Base-by-base conservation (phyloP, 2,888 invertebrate genomes). In the Meandrusa payeni region DNA sequence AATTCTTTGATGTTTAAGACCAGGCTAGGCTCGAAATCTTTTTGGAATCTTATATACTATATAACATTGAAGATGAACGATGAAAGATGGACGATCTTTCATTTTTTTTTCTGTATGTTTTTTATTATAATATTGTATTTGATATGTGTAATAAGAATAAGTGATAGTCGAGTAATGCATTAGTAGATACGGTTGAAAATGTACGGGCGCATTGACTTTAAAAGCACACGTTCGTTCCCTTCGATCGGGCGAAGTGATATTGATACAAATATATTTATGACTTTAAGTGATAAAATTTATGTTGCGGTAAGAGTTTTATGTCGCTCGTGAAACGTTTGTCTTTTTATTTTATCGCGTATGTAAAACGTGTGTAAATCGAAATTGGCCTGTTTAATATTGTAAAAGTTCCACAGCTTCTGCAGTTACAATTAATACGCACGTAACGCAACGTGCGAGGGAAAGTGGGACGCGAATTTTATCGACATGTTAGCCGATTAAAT, bases 301-400 rank as follows among this genome's bases (percentile, higher is more conserved):
- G 76, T 73, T 64, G 74, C 79, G 75, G 79, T 76, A 79, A 80
- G 76, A 79, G 72, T 78, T 78, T 78, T 79, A 79, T 80, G 75
- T 65, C 68, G 62, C 66, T 65, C 68, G 54, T 69, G 71, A 73
- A 76, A 70, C 61, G 70, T 61, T 65, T 69, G 42, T 43, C 31
- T 36, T 40, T 43, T 40, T 32, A 40, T 36, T 36, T 42, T 40
- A 43, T 47, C 23, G 48, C 20, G 22, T 27, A 38, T 44, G 33
- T 43, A 51, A 51, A 47, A 40, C 42, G 40, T 32, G 36, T 38
- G 41, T 37, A 38, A 43, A 50, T 46, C 41, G 45, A 33, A 46
- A 46, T 46, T 43, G 31, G 42, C 31, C 42, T 37, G 24, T 19
- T 43, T 44, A 37, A 43, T 38, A 45, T 29, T 41, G 20, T 17